phyloP scores from a whole-genome alignment of 1,140 invertebrate genomes.

The Papilio xuthus region DNA sequence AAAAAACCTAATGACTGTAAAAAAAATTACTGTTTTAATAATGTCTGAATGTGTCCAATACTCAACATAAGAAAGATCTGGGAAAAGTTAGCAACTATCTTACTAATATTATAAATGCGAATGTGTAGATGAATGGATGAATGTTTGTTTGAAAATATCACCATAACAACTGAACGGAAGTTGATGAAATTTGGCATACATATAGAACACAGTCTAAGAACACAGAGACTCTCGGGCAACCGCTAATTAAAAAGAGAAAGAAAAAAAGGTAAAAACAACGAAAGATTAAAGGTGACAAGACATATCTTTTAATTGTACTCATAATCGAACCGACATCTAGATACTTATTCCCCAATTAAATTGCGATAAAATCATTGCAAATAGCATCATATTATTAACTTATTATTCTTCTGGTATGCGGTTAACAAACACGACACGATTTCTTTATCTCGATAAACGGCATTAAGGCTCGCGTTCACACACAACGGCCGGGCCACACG shows the following conservation, averaged over 20 bases:
- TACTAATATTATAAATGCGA: no score
- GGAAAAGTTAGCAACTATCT: no score
- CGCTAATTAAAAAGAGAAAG: no score
- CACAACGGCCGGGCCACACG: neutral
- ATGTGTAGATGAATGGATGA: no score
- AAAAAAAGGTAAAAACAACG: neutral
- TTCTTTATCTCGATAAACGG: conserved; percentile 19
- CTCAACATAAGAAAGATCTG: no score
- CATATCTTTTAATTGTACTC: neutral
- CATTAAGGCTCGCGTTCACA: conserved; percentile 4
- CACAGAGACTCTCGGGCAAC: no score
- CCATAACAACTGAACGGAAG: no score
- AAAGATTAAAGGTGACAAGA: neutral
- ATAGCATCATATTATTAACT: neutral
- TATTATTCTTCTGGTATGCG: conserved; percentile 17
- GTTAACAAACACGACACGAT: conserved; percentile 22
- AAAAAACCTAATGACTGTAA: neutral
- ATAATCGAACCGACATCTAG: neutral
- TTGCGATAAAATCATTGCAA: neutral
- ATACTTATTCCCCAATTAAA: neutral
- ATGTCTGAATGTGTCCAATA: no score
- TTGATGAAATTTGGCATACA: no score
- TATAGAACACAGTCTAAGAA: neutral
- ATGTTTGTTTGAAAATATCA: no score
- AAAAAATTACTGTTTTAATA: neutral